These are phyloP conservation scores for Sebastes schlegelii DNA, from an alignment of 2,113 vertebrate species.

Conservation along the genomic window DNA sequence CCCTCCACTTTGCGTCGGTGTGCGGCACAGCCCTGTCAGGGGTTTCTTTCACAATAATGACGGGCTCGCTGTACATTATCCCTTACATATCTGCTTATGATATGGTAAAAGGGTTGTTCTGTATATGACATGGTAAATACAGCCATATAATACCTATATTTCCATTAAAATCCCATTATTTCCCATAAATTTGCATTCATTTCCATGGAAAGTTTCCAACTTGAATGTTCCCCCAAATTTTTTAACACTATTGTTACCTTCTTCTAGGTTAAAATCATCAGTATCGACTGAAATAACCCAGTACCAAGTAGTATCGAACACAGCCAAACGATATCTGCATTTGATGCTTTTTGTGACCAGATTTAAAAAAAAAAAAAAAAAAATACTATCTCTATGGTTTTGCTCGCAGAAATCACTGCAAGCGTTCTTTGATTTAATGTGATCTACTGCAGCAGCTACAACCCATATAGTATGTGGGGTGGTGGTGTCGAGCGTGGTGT, in stretches of 20 bases:
- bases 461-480: background rate
- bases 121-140: too few species aligned
- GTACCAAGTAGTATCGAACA: background rate
- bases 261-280: background rate
- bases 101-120: too few species aligned
- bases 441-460: background rate
- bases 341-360: background rate
- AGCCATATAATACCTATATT: too few species aligned
- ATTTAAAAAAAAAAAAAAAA: background rate
- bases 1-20: too few species aligned
- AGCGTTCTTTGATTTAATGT: background rate
- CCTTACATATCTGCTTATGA: too few species aligned
- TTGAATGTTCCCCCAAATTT: too few species aligned
- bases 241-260: background rate
- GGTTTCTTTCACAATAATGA: too few species aligned
- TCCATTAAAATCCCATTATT: too few species aligned
- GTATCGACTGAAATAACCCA: background rate
- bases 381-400: background rate
- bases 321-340: background rate
- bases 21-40: too few species aligned
- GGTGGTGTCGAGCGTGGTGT: background rate
- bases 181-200: too few species aligned
- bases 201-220: too few species aligned
- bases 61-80: too few species aligned
- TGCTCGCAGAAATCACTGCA: background rate